Evolutionary conservation across 1,140 invertebrate species (phyloP).

Genomic region (Drosophila leontia): DNA sequence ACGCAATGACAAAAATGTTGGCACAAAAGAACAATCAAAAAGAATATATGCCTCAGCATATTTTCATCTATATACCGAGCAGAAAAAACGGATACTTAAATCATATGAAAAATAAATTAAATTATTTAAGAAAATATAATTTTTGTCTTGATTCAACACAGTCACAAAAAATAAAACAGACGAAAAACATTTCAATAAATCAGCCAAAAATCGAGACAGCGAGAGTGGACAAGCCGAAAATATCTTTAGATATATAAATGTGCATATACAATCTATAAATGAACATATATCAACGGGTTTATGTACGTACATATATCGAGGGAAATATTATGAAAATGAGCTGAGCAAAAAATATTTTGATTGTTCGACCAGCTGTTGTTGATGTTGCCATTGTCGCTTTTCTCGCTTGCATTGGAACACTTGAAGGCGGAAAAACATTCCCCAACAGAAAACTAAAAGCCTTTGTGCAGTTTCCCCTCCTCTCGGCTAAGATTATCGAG

Average conservation of each 20-base stretch:
- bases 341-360: conserved; percentile 13
- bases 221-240: conserved; percentile 41
- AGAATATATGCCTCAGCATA: conserved; percentile 8
- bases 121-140: conserved; percentile 50
- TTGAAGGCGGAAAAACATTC: neutral
- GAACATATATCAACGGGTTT: conserved; percentile 16
- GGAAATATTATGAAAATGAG: conserved; percentile 30
- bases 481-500: neutral
- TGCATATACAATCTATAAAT: conserved; percentile 46
- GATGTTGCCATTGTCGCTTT: conserved; percentile 4
- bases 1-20: conserved; percentile 56
- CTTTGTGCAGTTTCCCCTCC: neutral
- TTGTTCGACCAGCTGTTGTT: conserved; percentile 45
- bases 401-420: neutral
- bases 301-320: conserved; percentile 7
- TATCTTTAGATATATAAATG: conserved; percentile 33
- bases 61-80: neutral
- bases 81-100: conserved; percentile 43
- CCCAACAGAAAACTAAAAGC: neutral
- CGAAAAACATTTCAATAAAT: conserved; percentile 63
- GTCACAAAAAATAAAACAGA: conserved; percentile 29
- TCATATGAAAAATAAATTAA: conserved; percentile 57
- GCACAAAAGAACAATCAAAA: conserved; percentile 36
- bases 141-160: conserved; percentile 17
- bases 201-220: conserved; percentile 34